These are phyloP conservation scores for Seira musarum DNA, from an alignment of 2,888 invertebrate species.

Conservation along the genomic window DNA sequence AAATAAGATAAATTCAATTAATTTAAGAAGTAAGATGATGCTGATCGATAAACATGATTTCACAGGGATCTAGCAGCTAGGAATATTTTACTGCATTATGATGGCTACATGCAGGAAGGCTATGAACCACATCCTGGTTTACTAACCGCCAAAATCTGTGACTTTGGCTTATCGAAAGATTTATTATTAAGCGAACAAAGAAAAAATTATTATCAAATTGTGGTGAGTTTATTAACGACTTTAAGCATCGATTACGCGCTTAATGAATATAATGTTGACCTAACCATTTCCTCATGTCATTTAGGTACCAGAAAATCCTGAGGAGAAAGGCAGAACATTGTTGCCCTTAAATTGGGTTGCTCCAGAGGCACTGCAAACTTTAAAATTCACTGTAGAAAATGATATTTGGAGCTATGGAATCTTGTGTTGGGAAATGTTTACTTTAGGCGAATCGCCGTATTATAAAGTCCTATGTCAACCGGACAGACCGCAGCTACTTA, in stretches of 20 bases:
- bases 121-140: background rate
- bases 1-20: no score
- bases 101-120: background rate
- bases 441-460: conserved; percentile 46
- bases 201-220: conserved; percentile 40
- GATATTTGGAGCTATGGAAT: conserved; percentile 59
- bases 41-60: no score
- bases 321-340: background rate
- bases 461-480: background rate
- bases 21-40: no score
- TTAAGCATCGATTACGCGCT: no score
- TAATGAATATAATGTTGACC: no score
- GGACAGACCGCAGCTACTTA: background rate
- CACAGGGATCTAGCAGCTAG: conserved; percentile 61
- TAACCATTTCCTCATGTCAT: background rate
- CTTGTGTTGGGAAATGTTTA: conserved; percentile 53
- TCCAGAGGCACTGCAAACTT: conserved; percentile 35
- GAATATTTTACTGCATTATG: conserved; percentile 49
- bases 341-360: conserved; percentile 56
- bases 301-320: background rate
- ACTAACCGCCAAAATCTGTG: conserved; percentile 47
- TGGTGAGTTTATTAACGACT: no score
- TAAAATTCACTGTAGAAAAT: conserved; percentile 45
- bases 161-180: conserved; percentile 58
- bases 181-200: conserved; percentile 15